These are phyloP conservation scores for Hoplostethus atlanticus DNA, from an alignment of 2,797 vertebrate species.

Conservation along the genomic window DNA sequence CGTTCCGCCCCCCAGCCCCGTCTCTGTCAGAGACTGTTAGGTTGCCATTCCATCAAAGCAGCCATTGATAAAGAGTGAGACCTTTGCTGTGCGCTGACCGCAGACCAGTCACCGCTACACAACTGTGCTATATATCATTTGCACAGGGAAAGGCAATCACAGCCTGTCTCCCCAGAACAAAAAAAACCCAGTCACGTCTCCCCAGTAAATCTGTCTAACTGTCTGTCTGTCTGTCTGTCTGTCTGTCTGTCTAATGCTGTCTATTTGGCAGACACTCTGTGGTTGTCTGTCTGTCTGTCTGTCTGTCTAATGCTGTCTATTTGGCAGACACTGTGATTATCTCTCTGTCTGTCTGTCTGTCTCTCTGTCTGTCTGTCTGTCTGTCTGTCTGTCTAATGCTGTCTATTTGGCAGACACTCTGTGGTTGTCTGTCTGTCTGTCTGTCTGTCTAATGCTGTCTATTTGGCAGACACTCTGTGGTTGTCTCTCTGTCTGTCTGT, in stretches of 20 bases:
- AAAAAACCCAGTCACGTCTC: constrained; percentile 1
- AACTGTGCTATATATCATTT: constrained; percentile 22
- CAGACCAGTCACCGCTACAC: constrained; percentile 1
- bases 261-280: not conserved
- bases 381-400: constrained; percentile 24
- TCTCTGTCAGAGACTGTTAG: constrained; percentile 27
- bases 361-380: constrained; percentile 29
- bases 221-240: constrained; percentile 29
- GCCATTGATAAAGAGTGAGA: constrained; percentile 29
- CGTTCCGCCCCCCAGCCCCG: not conserved
- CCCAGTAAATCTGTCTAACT: not conserved
- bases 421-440: not conserved
- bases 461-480: not conserved
- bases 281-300: not conserved
- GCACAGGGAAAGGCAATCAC: constrained; percentile 9
- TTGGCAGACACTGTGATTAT: not conserved
- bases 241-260: not conserved
- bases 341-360: constrained; percentile 25
- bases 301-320: not conserved
- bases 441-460: not conserved
- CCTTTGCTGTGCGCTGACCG: constrained; percentile 1
- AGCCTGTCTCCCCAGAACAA: constrained; percentile 31
- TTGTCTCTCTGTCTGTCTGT: constrained; percentile 29
- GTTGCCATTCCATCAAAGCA: constrained; percentile 15
- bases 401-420: not conserved